Percentiles rank a stretch among this genome's conserved stretches.
Evolutionary conservation across 2,113 vertebrate species (phyloP).

Genomic region (Aptenodytes forsteri): DNA sequence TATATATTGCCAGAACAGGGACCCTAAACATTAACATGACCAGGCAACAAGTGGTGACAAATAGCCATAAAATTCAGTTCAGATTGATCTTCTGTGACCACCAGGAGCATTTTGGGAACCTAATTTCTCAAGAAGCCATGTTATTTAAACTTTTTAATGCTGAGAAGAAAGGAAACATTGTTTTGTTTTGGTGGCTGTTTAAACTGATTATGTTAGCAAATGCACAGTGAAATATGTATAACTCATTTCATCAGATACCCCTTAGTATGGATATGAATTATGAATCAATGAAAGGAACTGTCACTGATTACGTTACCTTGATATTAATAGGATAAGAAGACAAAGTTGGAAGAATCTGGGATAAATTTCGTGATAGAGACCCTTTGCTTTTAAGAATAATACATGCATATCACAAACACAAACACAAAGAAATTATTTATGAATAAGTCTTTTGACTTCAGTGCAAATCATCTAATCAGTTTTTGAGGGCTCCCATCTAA

Average conservation of each 20-base stretch:
- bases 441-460: not conserved
- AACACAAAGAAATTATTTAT: not conserved
- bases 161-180: not conserved
- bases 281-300: conserved; percentile 26
- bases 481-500: not conserved
- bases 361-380: not conserved
- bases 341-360: not conserved
- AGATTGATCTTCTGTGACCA: not conserved
- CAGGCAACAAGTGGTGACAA: not conserved
- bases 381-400: conserved; percentile 4
- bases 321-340: conserved; percentile 31
- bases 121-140: not conserved
- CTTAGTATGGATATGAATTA: conserved; percentile 18
- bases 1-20: not conserved
- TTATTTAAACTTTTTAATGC: not conserved
- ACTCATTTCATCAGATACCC: not conserved
- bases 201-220: conserved; percentile 36
- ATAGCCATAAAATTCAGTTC: not conserved
- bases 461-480: not conserved
- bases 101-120: not conserved
- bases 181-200: conserved; percentile 15
- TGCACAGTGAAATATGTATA: not conserved
- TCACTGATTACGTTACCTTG: conserved; percentile 9
- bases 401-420: not conserved
- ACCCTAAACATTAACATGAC: not conserved